Evolutionary conservation across 2,888 invertebrate genomes (phyloP).

Genomic region (Heliconius charithonia): DNA sequence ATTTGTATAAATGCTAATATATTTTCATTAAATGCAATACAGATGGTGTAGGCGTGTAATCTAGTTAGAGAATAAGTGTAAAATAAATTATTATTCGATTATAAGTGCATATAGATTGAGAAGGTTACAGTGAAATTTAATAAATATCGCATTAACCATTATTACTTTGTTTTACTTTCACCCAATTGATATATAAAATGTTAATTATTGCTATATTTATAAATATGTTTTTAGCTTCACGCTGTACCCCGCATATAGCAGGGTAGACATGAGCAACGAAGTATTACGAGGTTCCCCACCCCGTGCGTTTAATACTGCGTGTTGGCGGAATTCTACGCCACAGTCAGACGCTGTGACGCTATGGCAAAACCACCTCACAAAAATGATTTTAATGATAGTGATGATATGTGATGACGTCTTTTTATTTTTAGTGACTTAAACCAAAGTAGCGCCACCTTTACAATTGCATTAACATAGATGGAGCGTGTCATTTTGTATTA

Average conservation of each 20-base stretch:
- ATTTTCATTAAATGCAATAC: conserved; percentile 79
- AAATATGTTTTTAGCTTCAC: neutral
- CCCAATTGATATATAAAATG: neutral
- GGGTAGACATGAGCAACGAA: neutral
- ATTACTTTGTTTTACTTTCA: conserved; percentile 47
- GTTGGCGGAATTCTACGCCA: too few relatives aligned
- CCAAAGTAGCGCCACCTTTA: too few relatives aligned
- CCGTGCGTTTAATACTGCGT: too few relatives aligned
- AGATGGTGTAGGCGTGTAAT: conserved; percentile 68
- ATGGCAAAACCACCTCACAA: neutral
- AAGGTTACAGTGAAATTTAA: conserved; percentile 82
- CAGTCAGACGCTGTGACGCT: too few relatives aligned
- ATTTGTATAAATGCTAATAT: conserved; percentile 58
- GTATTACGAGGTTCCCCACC: neutral
- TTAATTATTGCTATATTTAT: neutral
- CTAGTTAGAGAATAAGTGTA: conserved; percentile 75
- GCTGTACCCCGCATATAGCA: neutral
- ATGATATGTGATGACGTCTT: neutral
- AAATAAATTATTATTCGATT: conserved; percentile 80
- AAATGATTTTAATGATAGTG: neutral
- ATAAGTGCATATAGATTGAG: conserved; percentile 80
- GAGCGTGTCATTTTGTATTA: neutral
- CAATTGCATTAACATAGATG: neutral
- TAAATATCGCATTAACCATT: conserved; percentile 83
- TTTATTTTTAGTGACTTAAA: conserved; percentile 3